These are phyloP conservation scores for Agapornis canus DNA, from an alignment of 2,797 vertebrate genomes.

Conservation along the genomic window DNA sequence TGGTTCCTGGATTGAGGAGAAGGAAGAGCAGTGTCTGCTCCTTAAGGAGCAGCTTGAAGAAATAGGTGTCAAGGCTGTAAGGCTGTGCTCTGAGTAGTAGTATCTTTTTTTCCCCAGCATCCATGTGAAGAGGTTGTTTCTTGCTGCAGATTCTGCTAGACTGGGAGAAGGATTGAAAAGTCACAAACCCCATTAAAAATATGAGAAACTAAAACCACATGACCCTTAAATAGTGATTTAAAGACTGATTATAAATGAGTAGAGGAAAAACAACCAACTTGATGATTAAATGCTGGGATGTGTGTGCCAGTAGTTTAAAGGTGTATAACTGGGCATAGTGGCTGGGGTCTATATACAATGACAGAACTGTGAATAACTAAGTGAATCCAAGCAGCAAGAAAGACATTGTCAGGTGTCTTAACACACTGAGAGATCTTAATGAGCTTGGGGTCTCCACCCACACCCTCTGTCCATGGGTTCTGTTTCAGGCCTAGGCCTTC, in stretches of 20 bases:
- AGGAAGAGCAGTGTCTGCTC: background rate
- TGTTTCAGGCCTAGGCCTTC: background rate
- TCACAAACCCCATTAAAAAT: background rate
- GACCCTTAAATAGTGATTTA: background rate
- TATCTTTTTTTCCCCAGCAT: background rate
- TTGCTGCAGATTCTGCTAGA: background rate
- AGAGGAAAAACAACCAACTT: background rate
- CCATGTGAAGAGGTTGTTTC: background rate
- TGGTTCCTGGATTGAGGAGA: background rate
- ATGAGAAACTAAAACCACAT: background rate
- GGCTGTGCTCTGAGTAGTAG: background rate
- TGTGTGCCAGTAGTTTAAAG: background rate
- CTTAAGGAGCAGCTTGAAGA: background rate
- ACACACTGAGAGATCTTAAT: background rate
- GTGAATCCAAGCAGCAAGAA: background rate
- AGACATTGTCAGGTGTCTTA: no score
- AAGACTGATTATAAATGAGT: background rate
- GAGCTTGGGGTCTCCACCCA: no score
- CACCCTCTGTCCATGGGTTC: background rate
- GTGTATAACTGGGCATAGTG: background rate
- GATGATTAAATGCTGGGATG: background rate
- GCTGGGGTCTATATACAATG: background rate
- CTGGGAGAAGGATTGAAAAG: background rate
- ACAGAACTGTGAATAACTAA: background rate
- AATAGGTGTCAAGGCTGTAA: background rate